Evolutionary conservation across 2,113 vertebrate species (phyloP).

Genomic region (Sorex fumeus): DNA sequence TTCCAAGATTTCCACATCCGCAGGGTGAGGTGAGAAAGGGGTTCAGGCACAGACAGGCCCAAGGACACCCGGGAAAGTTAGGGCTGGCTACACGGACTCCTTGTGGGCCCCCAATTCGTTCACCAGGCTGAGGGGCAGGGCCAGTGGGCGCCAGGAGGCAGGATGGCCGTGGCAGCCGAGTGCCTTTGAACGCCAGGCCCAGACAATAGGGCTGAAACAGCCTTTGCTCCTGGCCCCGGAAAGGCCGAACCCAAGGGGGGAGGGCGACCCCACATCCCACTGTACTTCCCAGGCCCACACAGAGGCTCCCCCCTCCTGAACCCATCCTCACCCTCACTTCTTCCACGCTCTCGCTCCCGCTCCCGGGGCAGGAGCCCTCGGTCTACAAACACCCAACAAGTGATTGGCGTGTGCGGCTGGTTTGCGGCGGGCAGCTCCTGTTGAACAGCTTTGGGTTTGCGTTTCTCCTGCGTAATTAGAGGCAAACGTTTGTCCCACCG

Average conservation of each 20-base stretch:
- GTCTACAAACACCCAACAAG: constrained; percentile 69
- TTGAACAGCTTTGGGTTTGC: constrained; percentile 86
- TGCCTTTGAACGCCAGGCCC: constrained; percentile 85
- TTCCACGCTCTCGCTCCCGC: constrained; percentile 15
- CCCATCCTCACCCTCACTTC: neutral
- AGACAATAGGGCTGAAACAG: constrained; percentile 77
- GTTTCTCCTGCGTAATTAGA: constrained; percentile 91
- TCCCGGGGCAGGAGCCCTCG: constrained; percentile 43
- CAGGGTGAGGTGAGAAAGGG: constrained; percentile 40
- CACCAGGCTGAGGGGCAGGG: neutral
- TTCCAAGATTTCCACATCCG: constrained; percentile 36
- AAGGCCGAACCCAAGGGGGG: constrained; percentile 66
- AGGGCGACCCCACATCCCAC: constrained; percentile 55
- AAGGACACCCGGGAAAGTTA: neutral
- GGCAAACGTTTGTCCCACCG: constrained; percentile 90
- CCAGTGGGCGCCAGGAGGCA: constrained; percentile 41
- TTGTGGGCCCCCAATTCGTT: neutral
- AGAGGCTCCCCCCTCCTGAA: neutral
- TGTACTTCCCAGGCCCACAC: neutral
- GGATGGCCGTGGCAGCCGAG: constrained; percentile 28
- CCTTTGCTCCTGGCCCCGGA: constrained; percentile 79
- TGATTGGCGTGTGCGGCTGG: constrained; percentile 69
- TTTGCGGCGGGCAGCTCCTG: constrained; percentile 55
- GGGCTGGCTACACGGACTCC: neutral
- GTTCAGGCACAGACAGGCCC: neutral